phyloP scores from a whole-genome alignment of 2,797 vertebrate species.

The Phataginus tricuspis region DNA sequence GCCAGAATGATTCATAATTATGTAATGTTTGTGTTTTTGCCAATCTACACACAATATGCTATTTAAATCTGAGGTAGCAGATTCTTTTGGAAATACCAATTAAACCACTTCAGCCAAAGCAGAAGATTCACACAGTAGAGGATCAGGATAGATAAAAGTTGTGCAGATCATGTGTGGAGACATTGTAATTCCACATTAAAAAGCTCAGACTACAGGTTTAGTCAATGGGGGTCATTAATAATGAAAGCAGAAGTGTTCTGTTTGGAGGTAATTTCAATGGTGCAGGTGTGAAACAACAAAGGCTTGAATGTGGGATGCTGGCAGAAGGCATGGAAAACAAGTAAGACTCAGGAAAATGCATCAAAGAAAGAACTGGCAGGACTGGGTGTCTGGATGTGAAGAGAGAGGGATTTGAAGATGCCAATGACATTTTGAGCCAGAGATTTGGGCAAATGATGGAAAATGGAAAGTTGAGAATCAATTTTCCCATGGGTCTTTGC shows the following conservation, averaged over 20 bases:
- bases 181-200: background rate
- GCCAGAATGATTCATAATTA: background rate
- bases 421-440: background rate
- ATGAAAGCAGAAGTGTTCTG: background rate
- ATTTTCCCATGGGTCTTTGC: background rate
- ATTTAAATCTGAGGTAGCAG: conserved; percentile 36
- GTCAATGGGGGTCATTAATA: background rate
- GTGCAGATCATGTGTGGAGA: background rate
- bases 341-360: background rate
- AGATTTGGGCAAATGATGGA: background rate
- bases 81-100: background rate
- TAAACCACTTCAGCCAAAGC: background rate
- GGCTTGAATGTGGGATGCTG: background rate
- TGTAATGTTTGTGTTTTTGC: background rate
- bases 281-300: background rate
- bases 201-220: background rate
- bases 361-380: background rate
- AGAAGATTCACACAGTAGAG: background rate
- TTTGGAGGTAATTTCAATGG: background rate
- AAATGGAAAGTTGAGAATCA: background rate
- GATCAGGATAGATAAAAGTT: background rate
- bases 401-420: background rate
- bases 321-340: background rate
- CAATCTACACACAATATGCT: background rate
- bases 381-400: background rate